Base-by-base conservation (phyloP, 1,140 invertebrate species). In the Coenobita brevimanus region DNA sequence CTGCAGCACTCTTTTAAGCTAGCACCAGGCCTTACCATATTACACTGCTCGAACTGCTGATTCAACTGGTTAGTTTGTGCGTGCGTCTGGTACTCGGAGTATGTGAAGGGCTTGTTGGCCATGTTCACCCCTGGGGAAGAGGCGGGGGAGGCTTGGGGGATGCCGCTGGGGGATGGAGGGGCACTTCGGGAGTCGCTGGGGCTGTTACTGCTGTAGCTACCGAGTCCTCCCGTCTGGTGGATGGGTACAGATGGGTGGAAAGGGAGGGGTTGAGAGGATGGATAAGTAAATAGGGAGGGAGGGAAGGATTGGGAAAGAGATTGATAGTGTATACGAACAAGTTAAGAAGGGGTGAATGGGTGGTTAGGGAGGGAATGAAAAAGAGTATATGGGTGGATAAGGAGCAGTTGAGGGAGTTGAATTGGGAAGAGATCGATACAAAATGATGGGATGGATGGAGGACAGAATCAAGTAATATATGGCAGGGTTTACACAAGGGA, bases 51-150 rank as follows among this genome's bases (percentile, higher is more conserved):
- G 79, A 87, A 80, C 33, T 87, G 84, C 64, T 87, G 84, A 64
- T 87, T 87, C 64, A 87, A 76, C 64, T 87, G 84, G 71, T 87
- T 87, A 36, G 84, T 87, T 87, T 87, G 84, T 87, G 84, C 84
- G 54, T 81, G 84, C 27, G 84, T 87, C 30, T 79, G 84, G 54
- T 87, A 87, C 54, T 87, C 84, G 50, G 33, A 38, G 67, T 87
- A 87, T 30, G 33, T 87, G 84, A 87, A 87, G 30, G 84, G 84
- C 38, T 78, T 79, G 41, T 79, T 87, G 54, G 76, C 67, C n/a
- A 87, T 41, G 64, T 75, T 50, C n/a, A 87, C 76, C 36, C 84
- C 84, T 3, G 84, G 84, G 3, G 84, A 87, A 3, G 84, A 87
- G 38, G 67, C 84, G 30, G 84, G 84, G 41, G 84, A 87, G 27